Base-by-base conservation (phyloP, 2,113 vertebrate species). In the Pelmatolapia mariae region DNA sequence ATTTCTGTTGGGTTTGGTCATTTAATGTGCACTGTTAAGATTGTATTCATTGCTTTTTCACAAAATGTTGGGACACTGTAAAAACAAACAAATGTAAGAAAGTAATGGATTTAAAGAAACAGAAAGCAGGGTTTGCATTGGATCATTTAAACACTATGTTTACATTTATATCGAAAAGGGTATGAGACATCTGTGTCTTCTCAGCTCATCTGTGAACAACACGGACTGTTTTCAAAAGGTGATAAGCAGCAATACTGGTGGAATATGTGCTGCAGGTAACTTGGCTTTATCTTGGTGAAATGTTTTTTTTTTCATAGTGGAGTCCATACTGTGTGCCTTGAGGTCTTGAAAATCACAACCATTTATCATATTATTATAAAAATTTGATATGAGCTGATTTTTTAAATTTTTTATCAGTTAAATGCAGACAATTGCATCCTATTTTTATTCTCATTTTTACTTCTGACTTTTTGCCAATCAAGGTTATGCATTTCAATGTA, bases 301-400 rank as follows among this genome's bases (percentile, higher is more conserved):
- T 5, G 3, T 7, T 57, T 5, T 7, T 26, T 10, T 26, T 57
- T 29, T 15, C 50, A 15, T 57, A 57, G 24, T 57, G 11, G 22
- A 29, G 61, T 22, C 33, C 61, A 5, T 38, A n/a, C 33, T 38
- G 61, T 66, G 33, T 11, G 18, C 4, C 33, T 38, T n/a, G 19
- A 38, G 33, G 0, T 38, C 0, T 0, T 68, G 33, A 1, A 22
- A n/a, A 68, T 8, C 61, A 38, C 4, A 68, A n/a, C 61, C 19
- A 68, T 68, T 13, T 38, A 38, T 66, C 31, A n/a, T n/a, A 13
- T 22, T 66, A 3, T 33, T 40, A 40, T 40, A 10, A 40, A 40
- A 10, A 40, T 40, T 66, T 66, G 31, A 38, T 8, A 66, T 66
- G 19, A 66, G 33, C 1, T 66, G 19, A 11, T 63, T 36, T 36